phyloP scores from a whole-genome alignment of 2,113 vertebrate genomes.

The Arizona elegans region DNA sequence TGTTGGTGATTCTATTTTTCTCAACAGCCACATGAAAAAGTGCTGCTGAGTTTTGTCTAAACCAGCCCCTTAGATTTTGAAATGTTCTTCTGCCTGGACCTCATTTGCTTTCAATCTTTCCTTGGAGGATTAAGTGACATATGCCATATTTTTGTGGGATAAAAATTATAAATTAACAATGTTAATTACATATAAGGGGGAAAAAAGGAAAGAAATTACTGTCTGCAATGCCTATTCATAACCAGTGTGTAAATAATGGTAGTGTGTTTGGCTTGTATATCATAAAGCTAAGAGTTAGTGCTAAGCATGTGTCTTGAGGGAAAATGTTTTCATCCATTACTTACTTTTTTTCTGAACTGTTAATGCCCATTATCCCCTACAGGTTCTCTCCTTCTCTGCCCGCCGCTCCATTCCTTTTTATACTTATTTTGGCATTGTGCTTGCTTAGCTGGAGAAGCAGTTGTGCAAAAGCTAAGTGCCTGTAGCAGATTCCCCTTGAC shows the following conservation, averaged over 20 bases:
- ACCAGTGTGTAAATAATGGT: neutral
- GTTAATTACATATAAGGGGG: too few relatives aligned
- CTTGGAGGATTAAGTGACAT: too few relatives aligned
- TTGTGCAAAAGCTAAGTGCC: conserved; percentile 30
- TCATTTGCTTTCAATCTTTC: too few relatives aligned
- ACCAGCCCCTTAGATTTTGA: too few relatives aligned
- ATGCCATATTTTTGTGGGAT: too few relatives aligned
- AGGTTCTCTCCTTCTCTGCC: neutral
- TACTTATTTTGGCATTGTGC: conserved; percentile 16
- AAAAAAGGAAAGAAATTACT: neutral
- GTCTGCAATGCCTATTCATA: conserved; percentile 21
- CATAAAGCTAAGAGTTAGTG: conserved; percentile 6
- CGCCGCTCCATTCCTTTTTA: neutral
- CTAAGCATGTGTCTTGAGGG: conserved; percentile 31
- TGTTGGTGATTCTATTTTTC: too few relatives aligned
- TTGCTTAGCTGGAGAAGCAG: conserved; percentile 26
- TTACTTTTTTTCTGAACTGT: neutral
- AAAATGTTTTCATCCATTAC: neutral
- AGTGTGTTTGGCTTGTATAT: neutral
- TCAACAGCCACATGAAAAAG: too few relatives aligned
- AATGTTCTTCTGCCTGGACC: too few relatives aligned
- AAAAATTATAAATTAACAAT: too few relatives aligned
- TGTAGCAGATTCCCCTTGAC: conserved; percentile 37
- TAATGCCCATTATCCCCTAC: conserved; percentile 5
- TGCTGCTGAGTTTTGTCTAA: too few relatives aligned